A percentile compares a stretch with the other conserved stretches of the same genome.
phyloP scores from a whole-genome alignment of 1,140 invertebrate genomes.

The Schlechtendalia chinensis region DNA sequence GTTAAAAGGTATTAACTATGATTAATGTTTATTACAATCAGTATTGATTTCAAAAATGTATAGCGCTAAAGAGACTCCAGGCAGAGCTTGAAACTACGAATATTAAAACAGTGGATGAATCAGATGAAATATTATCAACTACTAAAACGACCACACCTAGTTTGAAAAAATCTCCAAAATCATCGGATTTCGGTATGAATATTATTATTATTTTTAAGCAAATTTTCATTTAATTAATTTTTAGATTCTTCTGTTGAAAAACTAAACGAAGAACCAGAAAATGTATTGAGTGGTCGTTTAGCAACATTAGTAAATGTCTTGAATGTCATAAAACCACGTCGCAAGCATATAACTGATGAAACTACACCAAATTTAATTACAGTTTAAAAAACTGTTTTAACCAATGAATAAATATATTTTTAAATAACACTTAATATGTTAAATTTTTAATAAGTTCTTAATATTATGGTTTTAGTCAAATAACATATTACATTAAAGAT shows the following conservation, averaged over 20 bases:
- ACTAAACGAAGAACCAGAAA: slow-evolving; percentile 39
- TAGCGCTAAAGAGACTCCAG: slow-evolving; percentile 41
- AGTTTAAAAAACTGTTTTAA: slow-evolving; percentile 5
- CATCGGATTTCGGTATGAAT: slow-evolving; percentile 27
- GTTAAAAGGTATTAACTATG: slow-evolving; percentile 65
- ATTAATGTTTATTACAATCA: slow-evolving; percentile 23
- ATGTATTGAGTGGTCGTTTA: slow-evolving; percentile 21
- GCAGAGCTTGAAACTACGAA: slow-evolving; percentile 17
- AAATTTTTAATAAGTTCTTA: neutral
- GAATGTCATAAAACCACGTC: slow-evolving; percentile 36
- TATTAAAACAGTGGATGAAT: neutral
- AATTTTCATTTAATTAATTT: neutral
- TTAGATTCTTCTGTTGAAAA: slow-evolving; percentile 46
- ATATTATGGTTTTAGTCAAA: neutral
- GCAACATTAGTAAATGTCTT: slow-evolving; percentile 39
- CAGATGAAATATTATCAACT: slow-evolving; percentile 14
- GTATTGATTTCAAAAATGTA: neutral
- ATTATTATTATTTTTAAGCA: neutral
- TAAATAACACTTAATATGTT: neutral
- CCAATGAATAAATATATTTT: neutral
- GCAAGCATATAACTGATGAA: slow-evolving; percentile 30
- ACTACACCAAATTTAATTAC: slow-evolving; percentile 4
- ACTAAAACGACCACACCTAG: slow-evolving; percentile 8
- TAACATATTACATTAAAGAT: neutral
- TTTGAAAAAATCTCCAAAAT: slow-evolving; percentile 41